Evolutionary conservation across 2,113 vertebrate species (phyloP).

Genomic region (Zosterops pallidus): DNA sequence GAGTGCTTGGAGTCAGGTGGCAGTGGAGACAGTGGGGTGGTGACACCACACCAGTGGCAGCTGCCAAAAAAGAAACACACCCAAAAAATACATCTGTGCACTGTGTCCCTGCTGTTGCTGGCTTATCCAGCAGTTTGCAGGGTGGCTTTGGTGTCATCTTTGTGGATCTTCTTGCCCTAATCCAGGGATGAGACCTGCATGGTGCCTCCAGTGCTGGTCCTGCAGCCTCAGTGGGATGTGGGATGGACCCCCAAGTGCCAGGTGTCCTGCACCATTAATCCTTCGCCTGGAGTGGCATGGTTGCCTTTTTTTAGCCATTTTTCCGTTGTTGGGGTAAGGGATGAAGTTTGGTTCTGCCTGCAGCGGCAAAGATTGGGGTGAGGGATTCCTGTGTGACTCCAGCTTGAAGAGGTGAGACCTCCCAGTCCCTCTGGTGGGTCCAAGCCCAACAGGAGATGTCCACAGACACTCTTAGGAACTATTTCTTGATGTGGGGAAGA

Average conservation of each 20-base stretch:
- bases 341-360: background rate
- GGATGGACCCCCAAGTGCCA: background rate
- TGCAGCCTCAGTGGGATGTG: rapidly evolving
- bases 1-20: background rate
- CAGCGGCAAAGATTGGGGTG: rapidly evolving
- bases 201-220: background rate
- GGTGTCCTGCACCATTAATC: background rate
- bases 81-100: background rate
- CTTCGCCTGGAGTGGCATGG: background rate
- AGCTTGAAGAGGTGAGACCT: background rate
- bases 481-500: background rate
- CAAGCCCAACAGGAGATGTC: background rate
- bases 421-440: background rate
- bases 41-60: rapidly evolving
- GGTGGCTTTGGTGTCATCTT: background rate
- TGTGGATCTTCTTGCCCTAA: background rate
- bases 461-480: background rate
- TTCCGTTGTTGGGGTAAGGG: background rate
- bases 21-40: background rate
- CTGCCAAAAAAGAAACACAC: background rate
- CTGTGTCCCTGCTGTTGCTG: background rate
- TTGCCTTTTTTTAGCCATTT: background rate
- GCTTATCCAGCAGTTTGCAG: background rate
- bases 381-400: background rate
- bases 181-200: rapidly evolving